phyloP scores from a whole-genome alignment of 2,888 invertebrate species.

The Hirtodrosophila confusa region DNA sequence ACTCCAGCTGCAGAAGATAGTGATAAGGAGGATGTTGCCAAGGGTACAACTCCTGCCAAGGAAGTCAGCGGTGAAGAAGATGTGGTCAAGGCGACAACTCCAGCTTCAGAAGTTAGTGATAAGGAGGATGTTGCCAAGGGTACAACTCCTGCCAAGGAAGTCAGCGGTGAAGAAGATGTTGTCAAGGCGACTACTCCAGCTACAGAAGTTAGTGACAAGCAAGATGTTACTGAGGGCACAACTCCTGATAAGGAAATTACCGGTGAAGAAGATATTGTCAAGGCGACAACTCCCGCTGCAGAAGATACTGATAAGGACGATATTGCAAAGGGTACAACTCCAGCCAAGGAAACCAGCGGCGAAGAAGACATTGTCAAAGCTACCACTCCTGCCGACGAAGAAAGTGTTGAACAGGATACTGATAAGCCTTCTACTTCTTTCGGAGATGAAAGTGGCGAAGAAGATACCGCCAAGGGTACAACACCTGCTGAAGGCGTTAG shows the following conservation, averaged over 20 bases:
- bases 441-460: slow-evolving; percentile 16
- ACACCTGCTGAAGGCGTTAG: slow-evolving; percentile 14
- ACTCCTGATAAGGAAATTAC: slow-evolving; percentile 16
- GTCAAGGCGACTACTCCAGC: slow-evolving; percentile 19
- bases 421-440: slow-evolving; percentile 27
- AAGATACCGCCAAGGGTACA: slow-evolving; percentile 19
- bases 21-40: slow-evolving; percentile 5
- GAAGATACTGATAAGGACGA: slow-evolving; percentile 8
- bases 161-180: slow-evolving; percentile 23
- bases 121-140: slow-evolving; percentile 17
- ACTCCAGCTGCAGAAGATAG: slow-evolving; percentile 8
- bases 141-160: slow-evolving; percentile 25
- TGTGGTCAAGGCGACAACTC: neutral
- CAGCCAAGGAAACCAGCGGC: slow-evolving; percentile 6
- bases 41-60: slow-evolving; percentile 25
- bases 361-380: neutral
- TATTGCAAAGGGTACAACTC: slow-evolving; percentile 23
- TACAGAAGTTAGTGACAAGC: slow-evolving; percentile 1
- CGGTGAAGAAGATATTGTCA: slow-evolving; percentile 15
- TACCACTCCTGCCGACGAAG: slow-evolving; percentile 7
- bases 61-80: slow-evolving; percentile 4
- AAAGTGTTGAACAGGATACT: slow-evolving; percentile 17
- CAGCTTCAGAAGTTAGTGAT: slow-evolving; percentile 1
- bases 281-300: slow-evolving; percentile 10
- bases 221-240: too few species aligned